Evolutionary conservation across 1,140 invertebrate species (phyloP).

Genomic region (Cepaea nemoralis): DNA sequence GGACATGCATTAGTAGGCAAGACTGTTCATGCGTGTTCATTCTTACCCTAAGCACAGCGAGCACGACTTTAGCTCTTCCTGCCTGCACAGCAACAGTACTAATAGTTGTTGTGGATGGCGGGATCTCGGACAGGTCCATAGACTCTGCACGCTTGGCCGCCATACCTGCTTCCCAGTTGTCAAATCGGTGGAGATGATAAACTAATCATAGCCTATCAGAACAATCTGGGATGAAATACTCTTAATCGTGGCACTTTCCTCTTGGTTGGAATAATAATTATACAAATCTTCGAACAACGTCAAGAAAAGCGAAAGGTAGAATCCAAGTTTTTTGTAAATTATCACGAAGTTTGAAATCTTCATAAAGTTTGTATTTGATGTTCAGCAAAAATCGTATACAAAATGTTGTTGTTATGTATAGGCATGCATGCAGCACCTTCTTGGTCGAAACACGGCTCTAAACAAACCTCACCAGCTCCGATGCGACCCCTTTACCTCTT

Average conservation of each 20-base stretch:
- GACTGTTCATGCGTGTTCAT: too few relatives aligned
- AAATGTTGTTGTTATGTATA: constrained; percentile 4
- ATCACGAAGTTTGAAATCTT: neutral
- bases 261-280: constrained; percentile 8
- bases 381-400: neutral
- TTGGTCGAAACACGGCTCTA: constrained; percentile 43
- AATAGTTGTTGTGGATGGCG: constrained; percentile 81
- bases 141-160: constrained; percentile 45
- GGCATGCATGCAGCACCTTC: constrained; percentile 41
- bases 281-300: neutral
- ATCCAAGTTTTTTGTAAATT: neutral
- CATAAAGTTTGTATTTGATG: neutral
- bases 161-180: constrained; percentile 12
- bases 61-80: constrained; percentile 86
- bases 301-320: constrained; percentile 13
- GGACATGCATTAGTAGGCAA: neutral
- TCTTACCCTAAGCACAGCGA: constrained; percentile 90
- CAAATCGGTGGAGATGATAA: neutral
- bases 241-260: neutral
- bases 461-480: constrained; percentile 14
- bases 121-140: constrained; percentile 65
- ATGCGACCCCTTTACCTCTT: constrained; percentile 25
- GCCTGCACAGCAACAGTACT: constrained; percentile 92
- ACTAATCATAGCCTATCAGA: neutral
- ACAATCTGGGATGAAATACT: neutral